Conservation (phyloP, 92 coral and sea anemone genomes). For the Paramuricea clavata region DNA sequence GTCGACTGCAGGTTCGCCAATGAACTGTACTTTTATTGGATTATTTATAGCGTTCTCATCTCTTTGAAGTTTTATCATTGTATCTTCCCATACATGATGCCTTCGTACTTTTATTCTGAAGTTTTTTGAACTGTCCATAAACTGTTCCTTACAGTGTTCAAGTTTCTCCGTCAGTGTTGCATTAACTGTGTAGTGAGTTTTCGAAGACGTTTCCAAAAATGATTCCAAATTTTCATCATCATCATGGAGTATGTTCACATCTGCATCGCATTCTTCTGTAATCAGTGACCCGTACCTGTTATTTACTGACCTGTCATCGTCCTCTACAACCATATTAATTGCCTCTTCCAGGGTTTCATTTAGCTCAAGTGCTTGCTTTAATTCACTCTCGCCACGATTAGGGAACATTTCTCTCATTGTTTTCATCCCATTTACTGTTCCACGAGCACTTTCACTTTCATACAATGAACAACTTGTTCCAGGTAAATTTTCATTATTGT, state of each 20-base stretch:
- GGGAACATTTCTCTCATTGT: conserved; percentile 64
- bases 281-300: conserved; percentile 61
- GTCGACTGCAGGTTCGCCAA: conserved; percentile 14
- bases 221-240: not conserved
- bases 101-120: conserved; percentile 61
- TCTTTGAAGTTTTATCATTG: conserved; percentile 5
- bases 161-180: conserved; percentile 29
- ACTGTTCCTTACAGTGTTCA: not conserved
- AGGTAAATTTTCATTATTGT: not conserved
- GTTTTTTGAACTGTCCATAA: conserved; percentile 25
- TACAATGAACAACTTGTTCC: not conserved
- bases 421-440: not conserved
- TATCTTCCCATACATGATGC: conserved; percentile 59
- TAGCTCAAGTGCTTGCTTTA: conserved; percentile 54
- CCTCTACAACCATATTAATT: conserved; percentile 51
- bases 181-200: conserved; percentile 37
- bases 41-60: not conserved
- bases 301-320: conserved; percentile 38
- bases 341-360: conserved; percentile 41
- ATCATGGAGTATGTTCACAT: conserved; percentile 16
- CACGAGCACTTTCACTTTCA: not conserved
- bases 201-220: not conserved
- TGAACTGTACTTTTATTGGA: conserved; percentile 15
- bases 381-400: conserved; percentile 43
- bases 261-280: conserved; percentile 44